These are phyloP conservation scores for Limnephilus marmoratus DNA, from an alignment of 2,888 invertebrate genomes.

Conservation along the genomic window DNA sequence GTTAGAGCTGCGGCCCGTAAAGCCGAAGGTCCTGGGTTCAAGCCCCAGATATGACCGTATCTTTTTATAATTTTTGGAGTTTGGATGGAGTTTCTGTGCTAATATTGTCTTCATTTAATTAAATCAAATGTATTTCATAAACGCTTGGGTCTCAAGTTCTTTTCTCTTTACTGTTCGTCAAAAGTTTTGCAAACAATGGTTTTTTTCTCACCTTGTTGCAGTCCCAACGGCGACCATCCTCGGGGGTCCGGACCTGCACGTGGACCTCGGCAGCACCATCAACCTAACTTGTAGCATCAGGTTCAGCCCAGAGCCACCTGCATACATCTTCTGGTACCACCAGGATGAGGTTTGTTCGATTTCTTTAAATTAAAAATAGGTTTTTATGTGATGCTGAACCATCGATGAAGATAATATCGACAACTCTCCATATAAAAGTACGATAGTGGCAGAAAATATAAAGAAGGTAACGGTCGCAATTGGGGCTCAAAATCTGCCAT, in stretches of 20 bases:
- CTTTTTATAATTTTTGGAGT: too few species aligned
- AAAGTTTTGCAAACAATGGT: not conserved
- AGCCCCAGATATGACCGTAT: too few species aligned
- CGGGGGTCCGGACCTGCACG: conserved; percentile 90
- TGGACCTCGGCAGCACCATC: conserved; percentile 91
- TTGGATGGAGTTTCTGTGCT: too few species aligned
- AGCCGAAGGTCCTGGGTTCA: too few species aligned
- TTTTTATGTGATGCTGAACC: not conserved
- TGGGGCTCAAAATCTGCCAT: too few species aligned
- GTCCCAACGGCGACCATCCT: conserved; percentile 90
- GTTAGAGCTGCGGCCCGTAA: too few species aligned
- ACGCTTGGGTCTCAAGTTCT: not conserved
- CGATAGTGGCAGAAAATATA: too few species aligned
- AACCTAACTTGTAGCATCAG: conserved; percentile 91
- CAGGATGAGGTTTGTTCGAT: conserved; percentile 86
- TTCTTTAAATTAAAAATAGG: not conserved
- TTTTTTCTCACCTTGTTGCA: conserved; percentile 70
- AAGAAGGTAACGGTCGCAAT: too few species aligned
- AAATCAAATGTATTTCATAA: too few species aligned
- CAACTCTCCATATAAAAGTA: too few species aligned
- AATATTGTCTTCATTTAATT: too few species aligned
- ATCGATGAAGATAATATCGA: too few species aligned
- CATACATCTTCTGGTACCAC: conserved; percentile 97
- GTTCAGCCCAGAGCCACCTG: conserved; percentile 92
- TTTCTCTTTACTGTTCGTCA: not conserved